Percentiles rank a stretch among this genome's conserved stretches.
phyloP scores from a whole-genome alignment of 2,888 invertebrate genomes.

The Melinopterus prodromus region DNA sequence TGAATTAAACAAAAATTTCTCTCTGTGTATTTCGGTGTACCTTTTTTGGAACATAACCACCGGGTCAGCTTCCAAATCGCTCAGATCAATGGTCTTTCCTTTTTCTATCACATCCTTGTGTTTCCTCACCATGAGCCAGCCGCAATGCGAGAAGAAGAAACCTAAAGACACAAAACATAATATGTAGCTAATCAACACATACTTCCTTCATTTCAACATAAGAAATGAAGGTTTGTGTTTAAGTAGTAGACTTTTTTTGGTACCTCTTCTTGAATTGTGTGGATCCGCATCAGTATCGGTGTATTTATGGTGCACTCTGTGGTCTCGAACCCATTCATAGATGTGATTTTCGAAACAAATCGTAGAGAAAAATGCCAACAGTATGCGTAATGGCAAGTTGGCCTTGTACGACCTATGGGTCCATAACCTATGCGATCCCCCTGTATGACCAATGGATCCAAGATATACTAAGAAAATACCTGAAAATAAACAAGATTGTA shows the following conservation, averaged over 20 bases:
- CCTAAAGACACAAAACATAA: constrained; percentile 31
- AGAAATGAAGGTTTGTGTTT: too few relatives aligned
- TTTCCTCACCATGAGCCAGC: constrained; percentile 89
- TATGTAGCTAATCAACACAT: too few relatives aligned
- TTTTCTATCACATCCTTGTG: constrained; percentile 87
- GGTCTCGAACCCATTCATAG: constrained; percentile 86
- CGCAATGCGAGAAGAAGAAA: constrained; percentile 95
- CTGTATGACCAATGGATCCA: constrained; percentile 78
- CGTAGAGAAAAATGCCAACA: constrained; percentile 83
- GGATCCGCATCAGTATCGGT: constrained; percentile 91
- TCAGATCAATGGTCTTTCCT: constrained; percentile 85
- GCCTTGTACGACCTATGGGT: constrained; percentile 94
- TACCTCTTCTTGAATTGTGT: constrained; percentile 80
- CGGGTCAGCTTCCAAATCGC: constrained; percentile 83
- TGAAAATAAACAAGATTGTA: too few relatives aligned
- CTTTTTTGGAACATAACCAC: constrained; percentile 87
- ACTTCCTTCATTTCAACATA: too few relatives aligned
- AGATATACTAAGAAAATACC: neutral
- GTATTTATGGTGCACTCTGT: constrained; percentile 90
- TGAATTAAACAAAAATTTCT: too few relatives aligned
- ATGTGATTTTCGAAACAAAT: constrained; percentile 91
- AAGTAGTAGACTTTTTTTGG: too few relatives aligned
- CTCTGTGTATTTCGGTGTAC: too few relatives aligned
- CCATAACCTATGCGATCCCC: constrained; percentile 95
- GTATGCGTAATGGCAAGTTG: constrained; percentile 79